These are phyloP conservation scores for Galeopterus variegatus DNA, from an alignment of 2,113 vertebrate species.

Conservation along the genomic window DNA sequence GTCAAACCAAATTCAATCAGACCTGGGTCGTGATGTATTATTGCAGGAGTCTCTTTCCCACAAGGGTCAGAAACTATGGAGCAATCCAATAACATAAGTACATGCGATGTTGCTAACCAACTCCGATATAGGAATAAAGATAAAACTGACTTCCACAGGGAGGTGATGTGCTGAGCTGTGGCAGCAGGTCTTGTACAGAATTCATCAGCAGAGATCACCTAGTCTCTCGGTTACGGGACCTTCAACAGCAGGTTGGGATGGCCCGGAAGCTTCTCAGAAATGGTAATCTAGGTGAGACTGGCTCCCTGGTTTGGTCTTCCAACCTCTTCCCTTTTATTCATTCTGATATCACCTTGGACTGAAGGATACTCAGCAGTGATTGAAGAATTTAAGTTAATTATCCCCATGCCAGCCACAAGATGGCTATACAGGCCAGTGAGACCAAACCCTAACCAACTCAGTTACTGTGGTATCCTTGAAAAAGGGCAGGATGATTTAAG, in stretches of 20 bases:
- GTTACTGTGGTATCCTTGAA: conserved; percentile 36
- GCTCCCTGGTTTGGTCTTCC: conserved; percentile 2
- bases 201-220: conserved; percentile 79
- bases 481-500: not conserved
- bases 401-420: conserved; percentile 83
- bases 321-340: not conserved
- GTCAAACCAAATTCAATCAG: not conserved
- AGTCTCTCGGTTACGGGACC: conserved; percentile 69
- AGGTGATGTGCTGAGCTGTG: conserved; percentile 83
- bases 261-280: conserved; percentile 81
- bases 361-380: not conserved
- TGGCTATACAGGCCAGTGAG: conserved; percentile 85
- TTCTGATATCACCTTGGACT: conserved; percentile 17
- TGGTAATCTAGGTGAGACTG: conserved; percentile 85
- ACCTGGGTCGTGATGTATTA: not conserved
- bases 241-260: conserved; percentile 74
- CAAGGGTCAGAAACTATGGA: not conserved
- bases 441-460: not conserved
- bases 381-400: conserved; percentile 60
- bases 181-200: conserved; percentile 75
- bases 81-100: rapidly evolving
- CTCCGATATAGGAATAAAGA: conserved; percentile 23
- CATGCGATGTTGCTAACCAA: not conserved
- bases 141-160: conserved; percentile 85
- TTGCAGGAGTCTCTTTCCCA: not conserved